phyloP scores from a whole-genome alignment of 2,888 invertebrate species.

The Volucella inflata region DNA sequence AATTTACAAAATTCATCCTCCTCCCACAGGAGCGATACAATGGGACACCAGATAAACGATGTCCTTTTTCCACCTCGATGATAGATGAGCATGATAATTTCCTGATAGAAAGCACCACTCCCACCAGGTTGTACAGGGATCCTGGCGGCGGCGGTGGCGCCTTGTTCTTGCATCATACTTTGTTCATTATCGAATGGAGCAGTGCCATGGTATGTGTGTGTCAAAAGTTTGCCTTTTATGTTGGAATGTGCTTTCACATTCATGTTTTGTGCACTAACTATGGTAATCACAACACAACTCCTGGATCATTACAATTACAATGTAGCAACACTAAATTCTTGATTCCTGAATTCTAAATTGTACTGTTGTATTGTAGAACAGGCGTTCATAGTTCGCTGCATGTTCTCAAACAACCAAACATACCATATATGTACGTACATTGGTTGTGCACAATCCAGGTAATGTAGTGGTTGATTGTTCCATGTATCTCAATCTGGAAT shows the following conservation, averaged over 20 bases:
- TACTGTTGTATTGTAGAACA: background rate
- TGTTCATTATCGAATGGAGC: slow-evolving; percentile 17
- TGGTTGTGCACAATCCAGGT: background rate
- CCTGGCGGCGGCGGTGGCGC: no score
- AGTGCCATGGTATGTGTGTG: background rate
- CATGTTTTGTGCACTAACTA: slow-evolving; percentile 62
- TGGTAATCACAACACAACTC: slow-evolving; percentile 38
- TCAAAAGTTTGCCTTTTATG: background rate
- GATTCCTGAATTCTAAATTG: background rate
- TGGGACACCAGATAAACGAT: slow-evolving; percentile 55
- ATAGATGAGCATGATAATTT: slow-evolving; percentile 64
- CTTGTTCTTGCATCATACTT: background rate
- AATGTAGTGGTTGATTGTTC: slow-evolving; percentile 1
- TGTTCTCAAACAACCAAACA: slow-evolving; percentile 16
- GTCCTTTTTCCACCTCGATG: slow-evolving; percentile 60
- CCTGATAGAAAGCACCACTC: slow-evolving; percentile 35
- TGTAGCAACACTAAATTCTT: background rate
- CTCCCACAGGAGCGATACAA: background rate
- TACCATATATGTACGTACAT: no score
- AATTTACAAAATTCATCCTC: background rate
- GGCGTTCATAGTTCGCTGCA: background rate
- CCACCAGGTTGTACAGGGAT: background rate
- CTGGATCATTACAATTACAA: slow-evolving; percentile 36
- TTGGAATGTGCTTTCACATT: background rate
- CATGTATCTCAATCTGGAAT: background rate